Percentiles rank a stretch among this genome's conserved stretches.
Evolutionary conservation across 1,140 invertebrate genomes (phyloP).

Genomic region (Dolichoris vasculosae): DNA sequence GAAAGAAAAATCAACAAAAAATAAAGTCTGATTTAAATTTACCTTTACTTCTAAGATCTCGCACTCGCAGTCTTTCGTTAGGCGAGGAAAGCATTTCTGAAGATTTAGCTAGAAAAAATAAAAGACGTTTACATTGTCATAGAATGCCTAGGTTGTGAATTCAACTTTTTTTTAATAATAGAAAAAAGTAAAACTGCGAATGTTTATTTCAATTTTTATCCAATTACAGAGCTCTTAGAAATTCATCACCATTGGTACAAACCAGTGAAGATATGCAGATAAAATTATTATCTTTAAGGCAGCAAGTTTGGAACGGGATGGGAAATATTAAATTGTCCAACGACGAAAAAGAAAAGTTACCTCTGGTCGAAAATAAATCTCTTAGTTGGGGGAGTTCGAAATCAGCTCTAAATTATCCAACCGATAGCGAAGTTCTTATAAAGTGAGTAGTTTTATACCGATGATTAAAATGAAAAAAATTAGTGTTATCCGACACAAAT

Average conservation of each 20-base stretch:
- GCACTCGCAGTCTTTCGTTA: constrained; percentile 75
- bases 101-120: constrained; percentile 65
- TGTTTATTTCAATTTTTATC: neutral
- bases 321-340: constrained; percentile 32
- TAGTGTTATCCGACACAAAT: neutral
- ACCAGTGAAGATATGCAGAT: constrained; percentile 75
- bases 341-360: constrained; percentile 42
- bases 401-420: constrained; percentile 75
- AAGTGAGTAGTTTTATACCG: constrained; percentile 65
- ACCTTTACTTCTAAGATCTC: constrained; percentile 68
- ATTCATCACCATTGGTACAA: constrained; percentile 62
- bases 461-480: neutral
- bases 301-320: constrained; percentile 77
- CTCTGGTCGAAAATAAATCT: constrained; percentile 62
- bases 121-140: constrained; percentile 71
- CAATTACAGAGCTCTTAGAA: constrained; percentile 57
- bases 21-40: constrained; percentile 44
- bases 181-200: neutral
- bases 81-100: constrained; percentile 70
- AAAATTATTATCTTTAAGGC: constrained; percentile 75
- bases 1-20: constrained; percentile 36
- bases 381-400: constrained; percentile 78
- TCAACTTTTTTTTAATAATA: neutral
- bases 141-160: constrained; percentile 57
- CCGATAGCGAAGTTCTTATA: constrained; percentile 74